These are phyloP conservation scores for Tokudaia tokunoshimensis DNA, from an alignment of 2,797 vertebrate genomes.

Conservation along the genomic window DNA sequence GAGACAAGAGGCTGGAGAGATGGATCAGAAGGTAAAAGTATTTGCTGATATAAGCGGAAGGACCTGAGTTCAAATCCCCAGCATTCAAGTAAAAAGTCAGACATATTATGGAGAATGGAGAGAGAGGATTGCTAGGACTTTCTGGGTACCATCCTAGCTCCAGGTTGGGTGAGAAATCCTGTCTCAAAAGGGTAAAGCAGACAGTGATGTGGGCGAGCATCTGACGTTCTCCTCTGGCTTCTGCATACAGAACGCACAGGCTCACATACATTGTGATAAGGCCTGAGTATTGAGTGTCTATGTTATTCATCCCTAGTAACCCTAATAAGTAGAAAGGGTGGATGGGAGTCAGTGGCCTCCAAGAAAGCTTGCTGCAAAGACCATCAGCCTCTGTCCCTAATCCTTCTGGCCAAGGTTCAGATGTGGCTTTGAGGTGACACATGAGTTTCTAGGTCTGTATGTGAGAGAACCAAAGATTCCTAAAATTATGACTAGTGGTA, in stretches of 20 bases:
- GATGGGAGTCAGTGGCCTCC: background rate
- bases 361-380: background rate
- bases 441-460: background rate
- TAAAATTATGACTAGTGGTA: background rate
- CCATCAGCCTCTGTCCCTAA: background rate
- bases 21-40: background rate
- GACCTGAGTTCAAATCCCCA: background rate
- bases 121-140: background rate
- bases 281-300: background rate
- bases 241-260: background rate
- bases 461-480: background rate
- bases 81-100: background rate
- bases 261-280: background rate
- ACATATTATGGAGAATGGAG: background rate
- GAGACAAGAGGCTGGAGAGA: background rate
- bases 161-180: background rate
- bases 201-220: too few relatives aligned
- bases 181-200: background rate
- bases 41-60: background rate
- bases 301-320: background rate
- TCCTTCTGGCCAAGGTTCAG: background rate
- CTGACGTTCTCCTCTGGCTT: background rate
- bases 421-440: background rate
- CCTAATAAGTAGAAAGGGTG: background rate
- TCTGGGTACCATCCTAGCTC: background rate